Conservation (phyloP, 1,140 invertebrate genomes). For the Andrena cerasifolii region DNA sequence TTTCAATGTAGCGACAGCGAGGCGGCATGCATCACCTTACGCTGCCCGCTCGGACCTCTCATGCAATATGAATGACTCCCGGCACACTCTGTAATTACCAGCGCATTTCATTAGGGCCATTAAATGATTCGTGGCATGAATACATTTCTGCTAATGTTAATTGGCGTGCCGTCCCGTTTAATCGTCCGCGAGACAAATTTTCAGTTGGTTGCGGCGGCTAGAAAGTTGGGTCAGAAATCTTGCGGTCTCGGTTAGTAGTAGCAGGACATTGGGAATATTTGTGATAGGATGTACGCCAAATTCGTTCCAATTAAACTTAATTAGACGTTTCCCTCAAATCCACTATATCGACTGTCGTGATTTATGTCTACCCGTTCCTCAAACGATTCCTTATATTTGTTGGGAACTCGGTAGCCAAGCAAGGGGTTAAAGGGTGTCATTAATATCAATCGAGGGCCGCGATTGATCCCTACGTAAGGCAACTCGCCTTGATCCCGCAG, state of each 20-base stretch:
- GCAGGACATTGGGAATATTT: too few relatives aligned
- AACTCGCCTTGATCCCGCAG: slow-evolving; percentile 45
- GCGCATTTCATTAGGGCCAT: slow-evolving; percentile 76
- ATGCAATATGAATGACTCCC: slow-evolving; percentile 75
- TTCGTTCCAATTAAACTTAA: not conserved
- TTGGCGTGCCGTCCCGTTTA: slow-evolving; percentile 44
- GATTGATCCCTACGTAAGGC: slow-evolving; percentile 57
- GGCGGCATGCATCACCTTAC: slow-evolving; percentile 60
- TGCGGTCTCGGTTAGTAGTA: too few relatives aligned
- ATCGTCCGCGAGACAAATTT: not conserved
- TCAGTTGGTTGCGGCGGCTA: not conserved
- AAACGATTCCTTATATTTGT: slow-evolving; percentile 17
- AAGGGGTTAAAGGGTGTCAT: slow-evolving; percentile 65
- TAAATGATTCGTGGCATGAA: slow-evolving; percentile 74
- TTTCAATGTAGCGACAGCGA: slow-evolving; percentile 65
- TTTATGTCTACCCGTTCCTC: slow-evolving; percentile 17
- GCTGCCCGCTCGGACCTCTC: slow-evolving; percentile 57
- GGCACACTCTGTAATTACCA: slow-evolving; percentile 74
- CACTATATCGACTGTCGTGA: slow-evolving; percentile 15
- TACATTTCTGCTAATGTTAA: slow-evolving; percentile 65
- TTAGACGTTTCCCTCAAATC: not conserved
- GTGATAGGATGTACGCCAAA: too few relatives aligned
- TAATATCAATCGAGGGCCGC: slow-evolving; percentile 65
- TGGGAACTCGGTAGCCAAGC: slow-evolving; percentile 38
- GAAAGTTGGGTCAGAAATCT: too few relatives aligned